These are phyloP conservation scores for Panagrolaimus sp. DNA, from an alignment of 1,140 invertebrate species.

Conservation along the genomic window DNA sequence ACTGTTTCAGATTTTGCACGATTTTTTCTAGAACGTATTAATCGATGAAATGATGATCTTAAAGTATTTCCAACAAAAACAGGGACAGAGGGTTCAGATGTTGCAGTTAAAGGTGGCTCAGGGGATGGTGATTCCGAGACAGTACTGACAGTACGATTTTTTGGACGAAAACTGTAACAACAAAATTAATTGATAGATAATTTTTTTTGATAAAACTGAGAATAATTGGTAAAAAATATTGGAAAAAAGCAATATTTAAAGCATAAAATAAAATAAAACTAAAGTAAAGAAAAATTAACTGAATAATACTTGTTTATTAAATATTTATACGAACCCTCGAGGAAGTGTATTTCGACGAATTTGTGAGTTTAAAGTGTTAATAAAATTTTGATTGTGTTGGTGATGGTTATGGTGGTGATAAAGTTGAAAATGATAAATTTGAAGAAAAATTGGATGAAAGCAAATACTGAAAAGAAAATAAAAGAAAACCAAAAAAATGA, in stretches of 20 bases:
- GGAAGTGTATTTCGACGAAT: slow-evolving; percentile 15
- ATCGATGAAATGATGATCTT: slow-evolving; percentile 42
- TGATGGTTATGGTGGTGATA: not conserved
- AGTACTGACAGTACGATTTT: slow-evolving; percentile 38
- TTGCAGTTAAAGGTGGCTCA: slow-evolving; percentile 33
- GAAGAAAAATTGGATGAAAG: slow-evolving; percentile 23
- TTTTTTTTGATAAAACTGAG: no score
- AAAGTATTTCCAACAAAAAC: slow-evolving; percentile 26
- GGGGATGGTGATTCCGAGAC: slow-evolving; percentile 37
- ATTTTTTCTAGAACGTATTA: slow-evolving; percentile 40
- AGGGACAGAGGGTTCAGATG: slow-evolving; percentile 9
- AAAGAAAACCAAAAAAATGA: not conserved
- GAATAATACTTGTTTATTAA: no score
- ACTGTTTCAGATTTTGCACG: slow-evolving; percentile 35
- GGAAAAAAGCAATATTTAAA: not conserved
- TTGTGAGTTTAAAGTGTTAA: no score
- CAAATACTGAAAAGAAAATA: slow-evolving; percentile 24
- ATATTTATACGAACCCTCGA: slow-evolving; percentile 4
- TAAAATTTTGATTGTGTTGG: no score
- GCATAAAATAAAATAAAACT: slow-evolving; percentile 13
- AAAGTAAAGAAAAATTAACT: not conserved
- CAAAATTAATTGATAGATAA: not conserved
- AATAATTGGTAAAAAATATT: not conserved
- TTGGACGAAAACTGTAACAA: slow-evolving; percentile 27
- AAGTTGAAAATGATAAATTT: slow-evolving; percentile 13